Evolutionary conservation across 2,113 vertebrate species (phyloP).

Genomic region (Riparia riparia): DNA sequence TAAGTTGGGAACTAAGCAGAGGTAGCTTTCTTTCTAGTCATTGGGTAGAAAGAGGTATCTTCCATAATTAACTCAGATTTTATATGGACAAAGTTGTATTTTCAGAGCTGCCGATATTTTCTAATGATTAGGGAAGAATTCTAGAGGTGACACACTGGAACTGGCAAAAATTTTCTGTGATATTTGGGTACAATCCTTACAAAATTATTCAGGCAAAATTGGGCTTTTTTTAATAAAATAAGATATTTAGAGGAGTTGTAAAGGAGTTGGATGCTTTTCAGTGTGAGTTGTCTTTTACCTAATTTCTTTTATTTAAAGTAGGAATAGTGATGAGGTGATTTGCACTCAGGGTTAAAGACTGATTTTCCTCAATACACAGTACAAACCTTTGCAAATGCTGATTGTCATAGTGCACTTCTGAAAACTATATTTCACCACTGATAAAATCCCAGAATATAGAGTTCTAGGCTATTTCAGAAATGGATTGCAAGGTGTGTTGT

Average conservation of each 20-base stretch:
- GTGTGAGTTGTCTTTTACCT: neutral
- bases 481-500: neutral
- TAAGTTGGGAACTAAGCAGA: neutral
- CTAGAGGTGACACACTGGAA: neutral
- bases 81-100: neutral
- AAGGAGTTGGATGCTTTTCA: neutral
- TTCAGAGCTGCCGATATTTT: neutral
- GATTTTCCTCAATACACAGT: neutral
- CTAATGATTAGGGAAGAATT: neutral
- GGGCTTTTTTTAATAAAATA: neutral
- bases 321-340: neutral
- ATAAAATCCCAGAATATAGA: neutral
- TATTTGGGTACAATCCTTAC: neutral
- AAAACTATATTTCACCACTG: neutral
- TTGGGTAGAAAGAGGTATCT: neutral
- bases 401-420: neutral
- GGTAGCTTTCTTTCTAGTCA: neutral
- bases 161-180: neutral
- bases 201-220: neutral
- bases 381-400: neutral
- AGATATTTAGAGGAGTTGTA: neutral
- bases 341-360: neutral
- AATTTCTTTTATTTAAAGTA: neutral
- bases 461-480: neutral
- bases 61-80: neutral